phyloP scores from a whole-genome alignment of 2,113 vertebrate species.

The Halichoeres trimaculatus region DNA sequence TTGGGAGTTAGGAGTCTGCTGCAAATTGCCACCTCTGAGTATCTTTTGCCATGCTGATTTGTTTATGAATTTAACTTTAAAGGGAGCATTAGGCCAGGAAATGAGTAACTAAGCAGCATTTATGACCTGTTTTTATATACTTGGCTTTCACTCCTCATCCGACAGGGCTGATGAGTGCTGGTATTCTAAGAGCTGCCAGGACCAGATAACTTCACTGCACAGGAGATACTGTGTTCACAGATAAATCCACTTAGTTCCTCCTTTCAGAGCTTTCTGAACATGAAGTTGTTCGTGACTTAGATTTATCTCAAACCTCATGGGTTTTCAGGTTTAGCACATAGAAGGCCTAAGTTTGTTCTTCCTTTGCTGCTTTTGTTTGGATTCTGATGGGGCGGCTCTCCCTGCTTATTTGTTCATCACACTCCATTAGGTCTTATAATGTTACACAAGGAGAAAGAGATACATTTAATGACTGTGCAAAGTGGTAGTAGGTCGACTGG shows the following conservation, averaged over 20 bases:
- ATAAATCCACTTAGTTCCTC: conserved; percentile 24
- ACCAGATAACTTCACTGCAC: conserved; percentile 26
- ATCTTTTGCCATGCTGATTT: not conserved
- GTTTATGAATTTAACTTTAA: conserved; percentile 10
- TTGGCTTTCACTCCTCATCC: conserved; percentile 38
- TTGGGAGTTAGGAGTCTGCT: not conserved
- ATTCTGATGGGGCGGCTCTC: not conserved
- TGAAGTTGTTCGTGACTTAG: not conserved
- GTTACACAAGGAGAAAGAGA: no score
- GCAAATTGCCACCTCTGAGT: no score
- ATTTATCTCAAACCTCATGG: conserved; percentile 12
- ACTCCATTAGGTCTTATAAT: not conserved
- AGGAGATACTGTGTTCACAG: not conserved
- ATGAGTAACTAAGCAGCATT: conserved; percentile 10
- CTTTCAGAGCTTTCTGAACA: not conserved
- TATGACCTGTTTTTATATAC: conserved; percentile 17
- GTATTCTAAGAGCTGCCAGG: conserved; percentile 58
- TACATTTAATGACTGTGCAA: no score
- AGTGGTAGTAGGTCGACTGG: no score
- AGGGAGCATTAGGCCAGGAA: not conserved
- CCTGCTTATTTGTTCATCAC: not conserved
- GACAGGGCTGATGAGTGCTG: conserved; percentile 59
- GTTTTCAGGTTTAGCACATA: no score
- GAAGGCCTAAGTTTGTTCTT: not conserved
- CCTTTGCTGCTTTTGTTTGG: not conserved